phyloP scores from a whole-genome alignment of 2,113 vertebrate genomes.

The Lamprotornis superbus region DNA sequence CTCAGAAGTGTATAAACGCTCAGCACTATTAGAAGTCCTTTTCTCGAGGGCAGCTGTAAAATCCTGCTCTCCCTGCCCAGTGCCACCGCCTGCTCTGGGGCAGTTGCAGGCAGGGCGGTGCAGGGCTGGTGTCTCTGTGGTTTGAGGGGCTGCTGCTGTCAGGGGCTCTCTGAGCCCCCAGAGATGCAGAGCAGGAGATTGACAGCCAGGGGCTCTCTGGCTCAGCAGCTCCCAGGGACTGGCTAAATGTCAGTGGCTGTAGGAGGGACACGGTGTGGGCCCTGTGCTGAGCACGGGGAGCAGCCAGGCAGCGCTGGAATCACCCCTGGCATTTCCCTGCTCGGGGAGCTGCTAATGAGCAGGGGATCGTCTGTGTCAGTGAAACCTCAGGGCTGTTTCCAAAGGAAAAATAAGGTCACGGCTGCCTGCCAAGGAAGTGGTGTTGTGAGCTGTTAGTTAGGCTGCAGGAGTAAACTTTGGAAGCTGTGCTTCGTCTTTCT shows the following conservation, averaged over 20 bases:
- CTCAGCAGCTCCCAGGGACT: neutral
- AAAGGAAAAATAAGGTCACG: neutral
- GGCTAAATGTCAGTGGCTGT: neutral
- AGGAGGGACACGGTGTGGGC: neutral
- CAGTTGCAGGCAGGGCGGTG: neutral
- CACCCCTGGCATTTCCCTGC: neutral
- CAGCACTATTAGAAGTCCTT: neutral
- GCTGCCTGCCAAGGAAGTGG: neutral
- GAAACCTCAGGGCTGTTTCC: neutral
- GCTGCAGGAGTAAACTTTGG: neutral
- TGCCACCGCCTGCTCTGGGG: rapidly evolving
- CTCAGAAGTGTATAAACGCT: neutral
- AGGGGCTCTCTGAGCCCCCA: neutral
- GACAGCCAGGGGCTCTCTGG: neutral
- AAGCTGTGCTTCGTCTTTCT: neutral
- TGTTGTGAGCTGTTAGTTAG: neutral
- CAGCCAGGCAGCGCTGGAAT: neutral
- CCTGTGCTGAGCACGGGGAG: rapidly evolving
- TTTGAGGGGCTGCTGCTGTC: neutral
- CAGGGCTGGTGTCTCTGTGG: neutral
- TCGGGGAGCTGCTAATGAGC: neutral
- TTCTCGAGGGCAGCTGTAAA: neutral
- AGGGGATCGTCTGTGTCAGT: neutral
- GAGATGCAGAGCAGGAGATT: neutral
- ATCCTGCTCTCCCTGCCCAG: neutral